Evolutionary conservation across 92 coral and sea anemone genomes (phyloP), one percentile per base, ranked within the genome.

Genomic region (Chrysogorgia sp.): DNA sequence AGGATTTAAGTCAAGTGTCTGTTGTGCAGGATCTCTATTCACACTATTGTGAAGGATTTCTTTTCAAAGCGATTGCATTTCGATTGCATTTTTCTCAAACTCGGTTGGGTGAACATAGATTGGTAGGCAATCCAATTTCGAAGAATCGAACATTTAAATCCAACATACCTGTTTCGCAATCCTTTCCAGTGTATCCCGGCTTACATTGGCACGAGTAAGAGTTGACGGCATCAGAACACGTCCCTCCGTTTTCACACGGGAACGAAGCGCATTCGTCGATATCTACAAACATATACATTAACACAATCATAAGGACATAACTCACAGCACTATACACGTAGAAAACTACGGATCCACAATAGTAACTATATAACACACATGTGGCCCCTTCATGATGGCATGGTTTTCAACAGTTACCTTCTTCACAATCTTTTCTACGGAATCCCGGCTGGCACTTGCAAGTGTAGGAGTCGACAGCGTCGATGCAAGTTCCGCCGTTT

Each of bases 401-500:
- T n/a, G n/a, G n/a, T n/a, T n/a, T n/a, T n/a, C n/a, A n/a, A n/a
- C 7, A 15, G 40, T 13, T 34, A 72, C 79, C 79, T 72, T 72
- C 79, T 56, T 72, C 79, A 25, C 79, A 72, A 34, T 56, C 17
- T 35, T 72, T 72, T 7, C 79, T 65, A n/a, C 79, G 79, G 33
- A 30, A 72, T 0, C 79, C 79, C 8, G 79, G 64, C 13, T 9
- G 64, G 25, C 79, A 72, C 35, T 53, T 19, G 25, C 79, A 72
- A 13, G 35, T 72, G 25, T 49, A 72, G 6, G 65, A 32, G 55
- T 72, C 55, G 32, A 72, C 79, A 6, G 26, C 32, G 59, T 72
- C 79, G 22, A 33, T 53, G 35, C 79, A 72, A n/a, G 59, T 72
- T 15, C 45, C 79, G 1, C 65, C 79, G 22, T 72, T 72, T 52